Base-by-base conservation (phyloP, 2,888 invertebrate species). In the Pherbina coryleti region DNA sequence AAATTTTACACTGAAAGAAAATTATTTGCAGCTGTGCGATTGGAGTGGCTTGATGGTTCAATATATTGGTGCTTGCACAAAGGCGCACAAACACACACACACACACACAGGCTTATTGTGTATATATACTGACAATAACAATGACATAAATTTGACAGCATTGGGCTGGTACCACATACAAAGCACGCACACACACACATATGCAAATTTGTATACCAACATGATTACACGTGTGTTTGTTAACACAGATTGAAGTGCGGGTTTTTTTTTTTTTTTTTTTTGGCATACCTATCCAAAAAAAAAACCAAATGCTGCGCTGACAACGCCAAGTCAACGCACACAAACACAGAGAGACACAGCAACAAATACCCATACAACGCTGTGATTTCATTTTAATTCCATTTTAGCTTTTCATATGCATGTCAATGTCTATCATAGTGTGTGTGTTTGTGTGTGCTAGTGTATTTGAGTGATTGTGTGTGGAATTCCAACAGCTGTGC, bases 211-310 rank as follows among this genome's bases (percentile, higher is more conserved):
- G 17, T 60, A 28, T 60, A 11, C 60, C 25, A 22, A 28, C 28
- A 60, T 28, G 28, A 8, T 22, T 60, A 25, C 57, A 28, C 28
- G 28, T 60, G 55, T 55, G 55, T 55, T 19, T 55, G 55, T 55
- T 55, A 55, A 22, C 60, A 60, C 9, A 60, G 44, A 44, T 44
- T 44, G 44, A 44, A 44, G 44, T 44, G 44, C 14, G 44, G 11
- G 44, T 44, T 44, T 44, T 37, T 44, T n/a, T n/a, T n/a, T n/a
- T n/a, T n/a, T n/a, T n/a, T n/a, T n/a, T n/a, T n/a, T n/a, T 44
- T 44, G 11, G 44, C 79, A 78, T 74, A 73, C 75, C 75, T 70
- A 72, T n/a, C n/a, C 67, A 67, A 37, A 60, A 49, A 19, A 64
- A 75, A 73, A 71, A 31, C 34, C 5, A 64, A 69, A 37, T 14